Conservation (phyloP, 1,140 invertebrate genomes). For the Mylabris phalerata region DNA sequence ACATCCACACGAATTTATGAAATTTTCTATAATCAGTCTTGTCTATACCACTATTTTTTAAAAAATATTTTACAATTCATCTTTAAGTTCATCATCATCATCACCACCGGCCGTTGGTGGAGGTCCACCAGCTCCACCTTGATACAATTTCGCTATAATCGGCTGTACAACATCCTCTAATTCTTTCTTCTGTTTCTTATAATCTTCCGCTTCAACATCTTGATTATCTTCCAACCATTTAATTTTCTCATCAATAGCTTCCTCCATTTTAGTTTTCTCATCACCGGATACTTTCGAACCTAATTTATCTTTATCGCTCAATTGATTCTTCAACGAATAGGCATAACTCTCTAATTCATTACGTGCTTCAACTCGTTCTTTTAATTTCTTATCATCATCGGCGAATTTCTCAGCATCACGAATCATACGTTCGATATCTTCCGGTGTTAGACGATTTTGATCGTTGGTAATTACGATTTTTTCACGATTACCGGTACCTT, state of each 20-base stretch:
- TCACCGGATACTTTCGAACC: slow-evolving; percentile 84
- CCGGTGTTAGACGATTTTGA: slow-evolving; percentile 92
- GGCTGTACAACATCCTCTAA: slow-evolving; percentile 93
- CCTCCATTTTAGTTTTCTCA: slow-evolving; percentile 94
- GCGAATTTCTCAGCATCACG: slow-evolving; percentile 98
- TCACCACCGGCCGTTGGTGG: slow-evolving; percentile 55
- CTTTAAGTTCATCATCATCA: slow-evolving; percentile 75
- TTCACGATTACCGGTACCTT: slow-evolving; percentile 96
- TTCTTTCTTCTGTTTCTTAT: slow-evolving; percentile 96
- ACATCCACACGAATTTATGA: slow-evolving; percentile 17
- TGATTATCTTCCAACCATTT: slow-evolving; percentile 97
- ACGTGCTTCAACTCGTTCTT: slow-evolving; percentile 92
- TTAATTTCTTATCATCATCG: slow-evolving; percentile 96
- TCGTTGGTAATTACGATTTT: slow-evolving; percentile 99
- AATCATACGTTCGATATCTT: slow-evolving; percentile 98
- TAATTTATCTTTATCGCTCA: slow-evolving; percentile 96
- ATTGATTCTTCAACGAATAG: slow-evolving; percentile 96
- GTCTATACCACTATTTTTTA: not conserved
- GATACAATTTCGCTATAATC: slow-evolving; percentile 96
- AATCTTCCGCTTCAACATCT: slow-evolving; percentile 89
- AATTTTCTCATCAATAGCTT: slow-evolving; percentile 93
- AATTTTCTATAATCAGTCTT: slow-evolving; percentile 21
- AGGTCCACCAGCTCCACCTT: slow-evolving; percentile 70
- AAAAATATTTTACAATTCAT: slow-evolving; percentile 66
- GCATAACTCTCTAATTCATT: slow-evolving; percentile 96